Percentiles rank a stretch among this genome's conserved stretches.
Conservation (phyloP, 2,797 vertebrate species). For the Danio choprae region DNA sequence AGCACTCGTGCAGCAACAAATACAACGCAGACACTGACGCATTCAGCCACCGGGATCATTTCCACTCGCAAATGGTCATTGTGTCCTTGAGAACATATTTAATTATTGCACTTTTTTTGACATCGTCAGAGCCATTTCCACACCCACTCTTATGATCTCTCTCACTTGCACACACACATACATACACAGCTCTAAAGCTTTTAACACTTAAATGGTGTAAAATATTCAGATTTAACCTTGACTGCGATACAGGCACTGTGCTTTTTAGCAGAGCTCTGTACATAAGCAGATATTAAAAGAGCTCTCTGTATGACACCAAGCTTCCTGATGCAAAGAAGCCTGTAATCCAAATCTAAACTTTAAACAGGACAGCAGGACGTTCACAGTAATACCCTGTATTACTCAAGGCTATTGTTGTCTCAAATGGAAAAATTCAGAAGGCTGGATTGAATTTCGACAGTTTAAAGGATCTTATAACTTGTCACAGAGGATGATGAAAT, state of each 20-base stretch:
- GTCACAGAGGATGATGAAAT: slow-evolving; percentile 37
- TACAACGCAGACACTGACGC: slow-evolving; percentile 68
- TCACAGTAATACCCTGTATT: slow-evolving; percentile 33
- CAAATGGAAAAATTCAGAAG: slow-evolving; percentile 5
- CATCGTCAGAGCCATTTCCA: slow-evolving; percentile 84
- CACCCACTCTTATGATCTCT: slow-evolving; percentile 71
- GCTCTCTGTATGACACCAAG: slow-evolving; percentile 33
- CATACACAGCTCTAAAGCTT: slow-evolving; percentile 78
- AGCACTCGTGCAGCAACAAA: slow-evolving; percentile 60
- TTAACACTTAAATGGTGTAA: slow-evolving; percentile 87
- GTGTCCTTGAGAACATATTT: slow-evolving; percentile 87
- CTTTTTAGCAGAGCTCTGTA: slow-evolving; percentile 53
- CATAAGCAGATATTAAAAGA: slow-evolving; percentile 47
- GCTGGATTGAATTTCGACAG: slow-evolving; percentile 13
- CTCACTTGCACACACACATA: slow-evolving; percentile 22
- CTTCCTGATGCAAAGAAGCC: slow-evolving; percentile 28
- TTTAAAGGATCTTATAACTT: slow-evolving; percentile 17
- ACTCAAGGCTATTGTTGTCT: slow-evolving; percentile 35
- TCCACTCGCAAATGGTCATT: slow-evolving; percentile 81
- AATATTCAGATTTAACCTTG: slow-evolving; percentile 88
- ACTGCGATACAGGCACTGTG: slow-evolving; percentile 64
- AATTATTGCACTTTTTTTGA: slow-evolving; percentile 83
- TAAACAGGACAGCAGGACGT: slow-evolving; percentile 33
- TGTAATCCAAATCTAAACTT: slow-evolving; percentile 47
- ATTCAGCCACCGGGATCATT: slow-evolving; percentile 81